Percentiles rank a stretch among this genome's conserved stretches.
phyloP scores from a whole-genome alignment of 2,113 vertebrate species.

The Vombatus ursinus region DNA sequence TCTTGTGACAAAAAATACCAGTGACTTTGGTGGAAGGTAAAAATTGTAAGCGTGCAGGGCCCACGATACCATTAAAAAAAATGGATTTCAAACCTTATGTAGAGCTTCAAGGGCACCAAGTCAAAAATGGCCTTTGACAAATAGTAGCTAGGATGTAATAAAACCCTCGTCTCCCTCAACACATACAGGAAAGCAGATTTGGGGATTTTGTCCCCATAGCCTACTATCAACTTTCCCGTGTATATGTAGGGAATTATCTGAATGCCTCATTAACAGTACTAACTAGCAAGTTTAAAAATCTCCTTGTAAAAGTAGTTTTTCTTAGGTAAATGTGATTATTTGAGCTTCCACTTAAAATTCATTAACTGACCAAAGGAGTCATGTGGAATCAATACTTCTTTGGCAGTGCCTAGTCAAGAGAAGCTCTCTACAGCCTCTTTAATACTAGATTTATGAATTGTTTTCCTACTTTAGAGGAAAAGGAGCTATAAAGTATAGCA shows the following conservation, averaged over 20 bases:
- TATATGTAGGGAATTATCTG: too few species aligned
- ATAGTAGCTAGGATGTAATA: background rate
- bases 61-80: background rate
- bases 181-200: background rate
- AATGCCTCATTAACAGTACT: background rate
- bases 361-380: background rate
- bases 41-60: background rate
- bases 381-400: background rate
- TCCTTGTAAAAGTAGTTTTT: background rate
- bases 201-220: too few species aligned
- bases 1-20: background rate
- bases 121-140: background rate
- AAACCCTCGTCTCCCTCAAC: background rate
- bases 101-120: background rate
- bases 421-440: background rate
- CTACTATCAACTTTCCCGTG: too few species aligned
- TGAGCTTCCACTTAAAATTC: background rate
- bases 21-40: background rate
- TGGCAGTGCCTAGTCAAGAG: too few species aligned
- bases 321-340: background rate
- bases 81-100: background rate
- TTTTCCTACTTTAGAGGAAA: background rate
- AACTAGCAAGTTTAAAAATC: background rate
- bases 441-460: background rate
- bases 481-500: background rate